phyloP scores from a whole-genome alignment of 2,888 invertebrate genomes.

The Cosmia pyralina region DNA sequence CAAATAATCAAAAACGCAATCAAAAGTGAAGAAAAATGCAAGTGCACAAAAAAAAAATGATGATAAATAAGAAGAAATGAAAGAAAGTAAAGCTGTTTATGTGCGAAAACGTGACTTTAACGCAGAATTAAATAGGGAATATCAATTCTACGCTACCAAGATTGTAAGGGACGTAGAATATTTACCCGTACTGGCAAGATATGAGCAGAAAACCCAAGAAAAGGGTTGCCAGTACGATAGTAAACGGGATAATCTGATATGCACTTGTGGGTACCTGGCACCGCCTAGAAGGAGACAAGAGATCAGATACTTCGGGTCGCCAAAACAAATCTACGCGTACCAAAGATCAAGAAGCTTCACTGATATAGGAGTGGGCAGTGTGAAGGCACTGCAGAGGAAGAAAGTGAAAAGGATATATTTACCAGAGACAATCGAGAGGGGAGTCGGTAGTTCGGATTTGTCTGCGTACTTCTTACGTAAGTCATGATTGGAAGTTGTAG shows the following conservation, averaged over 20 bases:
- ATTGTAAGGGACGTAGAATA: slow-evolving; percentile 42
- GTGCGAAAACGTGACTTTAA: slow-evolving; percentile 69
- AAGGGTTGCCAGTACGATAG: slow-evolving; percentile 75
- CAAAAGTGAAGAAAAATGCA: slow-evolving; percentile 40
- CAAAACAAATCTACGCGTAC: slow-evolving; percentile 71
- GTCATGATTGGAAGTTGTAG: slow-evolving; percentile 45
- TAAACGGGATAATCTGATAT: slow-evolving; percentile 67
- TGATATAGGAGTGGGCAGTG: slow-evolving; percentile 77
- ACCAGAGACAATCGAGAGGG: slow-evolving; percentile 78
- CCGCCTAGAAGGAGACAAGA: slow-evolving; percentile 61
- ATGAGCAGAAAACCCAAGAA: slow-evolving; percentile 63
- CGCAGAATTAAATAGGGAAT: slow-evolving; percentile 41
- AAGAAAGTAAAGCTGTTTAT: slow-evolving; percentile 74
- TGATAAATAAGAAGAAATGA: slow-evolving; percentile 80
- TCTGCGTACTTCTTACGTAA: slow-evolving; percentile 70
- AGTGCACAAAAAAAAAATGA: slow-evolving; percentile 68
- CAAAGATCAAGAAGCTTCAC: slow-evolving; percentile 71
- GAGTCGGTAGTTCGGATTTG: slow-evolving; percentile 76
- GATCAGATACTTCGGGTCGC: slow-evolving; percentile 62
- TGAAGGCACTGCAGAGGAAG: slow-evolving; percentile 74
- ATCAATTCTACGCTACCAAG: slow-evolving; percentile 49
- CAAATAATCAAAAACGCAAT: slow-evolving; percentile 47
- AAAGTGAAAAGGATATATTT: slow-evolving; percentile 77
- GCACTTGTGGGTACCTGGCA: slow-evolving; percentile 67
- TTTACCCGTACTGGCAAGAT: slow-evolving; percentile 32